A percentile compares a stretch with the other conserved stretches of the same genome.
Evolutionary conservation across 2,797 vertebrate genomes (phyloP).

Genomic region (Clarias laeviceps): DNA sequence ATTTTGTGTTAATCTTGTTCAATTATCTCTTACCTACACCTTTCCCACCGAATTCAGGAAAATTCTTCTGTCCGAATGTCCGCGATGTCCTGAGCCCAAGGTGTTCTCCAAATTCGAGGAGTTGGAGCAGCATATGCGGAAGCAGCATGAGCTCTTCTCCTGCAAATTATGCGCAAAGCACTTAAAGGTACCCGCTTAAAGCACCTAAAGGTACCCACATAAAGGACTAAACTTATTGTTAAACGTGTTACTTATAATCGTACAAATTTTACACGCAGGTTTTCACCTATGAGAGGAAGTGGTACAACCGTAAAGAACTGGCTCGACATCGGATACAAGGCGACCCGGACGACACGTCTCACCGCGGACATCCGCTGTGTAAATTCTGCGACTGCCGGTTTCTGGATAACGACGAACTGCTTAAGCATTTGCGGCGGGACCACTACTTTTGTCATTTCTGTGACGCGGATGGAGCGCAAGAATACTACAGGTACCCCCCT

Average conservation of each 20-base stretch:
- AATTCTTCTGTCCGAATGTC: constrained; percentile 87
- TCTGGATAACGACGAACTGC: constrained; percentile 93
- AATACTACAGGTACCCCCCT: constrained; percentile 87
- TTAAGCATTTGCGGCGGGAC: constrained; percentile 92
- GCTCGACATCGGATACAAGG: constrained; percentile 92
- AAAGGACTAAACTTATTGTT: no score
- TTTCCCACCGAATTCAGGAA: constrained; percentile 72
- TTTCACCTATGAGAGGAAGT: constrained; percentile 91
- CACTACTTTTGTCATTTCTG: constrained; percentile 99
- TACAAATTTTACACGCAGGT: constrained; percentile 74
- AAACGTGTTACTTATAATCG: neutral
- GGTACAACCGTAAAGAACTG: constrained; percentile 97
- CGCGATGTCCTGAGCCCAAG: constrained; percentile 81
- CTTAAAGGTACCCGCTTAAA: constrained; percentile 84
- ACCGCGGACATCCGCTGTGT: constrained; percentile 94
- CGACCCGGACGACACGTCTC: constrained; percentile 95
- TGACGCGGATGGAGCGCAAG: constrained; percentile 94
- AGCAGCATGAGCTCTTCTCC: constrained; percentile 94
- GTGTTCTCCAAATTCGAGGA: constrained; percentile 89
- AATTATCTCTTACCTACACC: neutral
- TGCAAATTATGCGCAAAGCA: constrained; percentile 95
- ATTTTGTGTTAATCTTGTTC: neutral
- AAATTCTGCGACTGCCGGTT: constrained; percentile 98
- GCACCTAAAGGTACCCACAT: constrained; percentile 84
- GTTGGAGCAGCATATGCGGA: constrained; percentile 95